phyloP scores from a whole-genome alignment of 1,140 invertebrate species.

The Zaprionus inermis region DNA sequence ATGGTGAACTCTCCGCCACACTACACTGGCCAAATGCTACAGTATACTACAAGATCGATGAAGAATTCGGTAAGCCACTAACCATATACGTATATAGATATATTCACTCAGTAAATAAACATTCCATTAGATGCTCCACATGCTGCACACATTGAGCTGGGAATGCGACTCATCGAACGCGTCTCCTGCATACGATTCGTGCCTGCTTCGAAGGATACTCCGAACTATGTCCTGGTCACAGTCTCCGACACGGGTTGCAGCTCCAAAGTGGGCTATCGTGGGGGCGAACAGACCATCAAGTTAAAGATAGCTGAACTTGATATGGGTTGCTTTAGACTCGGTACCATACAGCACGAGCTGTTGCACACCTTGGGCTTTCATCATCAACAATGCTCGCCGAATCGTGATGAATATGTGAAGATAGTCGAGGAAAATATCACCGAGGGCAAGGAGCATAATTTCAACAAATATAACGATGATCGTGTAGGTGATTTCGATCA shows the following conservation, averaged over 20 bases:
- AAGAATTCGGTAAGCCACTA: conserved; percentile 58
- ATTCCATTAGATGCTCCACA: conserved; percentile 16
- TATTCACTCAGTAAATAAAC: background rate
- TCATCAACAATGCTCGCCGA: conserved; percentile 89
- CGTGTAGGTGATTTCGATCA: conserved; percentile 84
- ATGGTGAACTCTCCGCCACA: conserved; percentile 33
- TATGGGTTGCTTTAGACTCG: conserved; percentile 77
- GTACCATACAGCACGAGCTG: conserved; percentile 88
- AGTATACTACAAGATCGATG: conserved; percentile 78
- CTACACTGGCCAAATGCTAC: conserved; percentile 75
- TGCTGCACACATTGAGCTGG: conserved; percentile 52
- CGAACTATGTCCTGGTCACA: conserved; percentile 50
- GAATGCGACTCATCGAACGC: conserved; percentile 77
- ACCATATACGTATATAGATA: background rate
- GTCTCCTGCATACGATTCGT: conserved; percentile 70
- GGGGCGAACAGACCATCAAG: conserved; percentile 82
- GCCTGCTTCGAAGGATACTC: conserved; percentile 41
- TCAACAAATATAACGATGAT: conserved; percentile 85
- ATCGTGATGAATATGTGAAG: conserved; percentile 89
- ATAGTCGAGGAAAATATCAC: conserved; percentile 89
- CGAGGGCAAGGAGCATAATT: conserved; percentile 85
- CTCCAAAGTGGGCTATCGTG: conserved; percentile 85
- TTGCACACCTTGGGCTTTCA: conserved; percentile 89
- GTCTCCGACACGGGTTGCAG: conserved; percentile 82
- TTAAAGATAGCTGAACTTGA: conserved; percentile 56